phyloP scores from a whole-genome alignment of 2,888 invertebrate genomes.

The Polia nebulosa region DNA sequence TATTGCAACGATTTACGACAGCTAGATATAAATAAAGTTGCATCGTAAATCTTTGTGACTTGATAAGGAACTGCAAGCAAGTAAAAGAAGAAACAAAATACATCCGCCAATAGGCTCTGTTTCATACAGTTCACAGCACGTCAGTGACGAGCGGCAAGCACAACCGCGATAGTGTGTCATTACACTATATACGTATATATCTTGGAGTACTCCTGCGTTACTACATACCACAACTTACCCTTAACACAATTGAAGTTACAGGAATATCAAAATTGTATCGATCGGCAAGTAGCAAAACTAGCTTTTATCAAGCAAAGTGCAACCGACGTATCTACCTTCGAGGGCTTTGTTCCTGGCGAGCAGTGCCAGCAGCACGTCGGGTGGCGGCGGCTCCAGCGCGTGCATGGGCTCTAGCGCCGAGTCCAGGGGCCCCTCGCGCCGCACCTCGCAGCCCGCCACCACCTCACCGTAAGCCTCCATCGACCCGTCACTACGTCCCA shows the following conservation, averaged over 20 bases:
- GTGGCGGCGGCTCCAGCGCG: constrained; percentile 92
- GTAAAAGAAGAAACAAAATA: constrained; percentile 1
- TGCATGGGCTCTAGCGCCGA: constrained; percentile 82
- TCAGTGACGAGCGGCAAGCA: neutral
- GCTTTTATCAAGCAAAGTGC: neutral
- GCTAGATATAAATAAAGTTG: neutral
- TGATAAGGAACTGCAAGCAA: neutral
- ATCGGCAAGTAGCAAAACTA: constrained; percentile 60
- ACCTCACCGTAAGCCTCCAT: constrained; percentile 82
- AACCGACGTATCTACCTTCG: constrained; percentile 93
- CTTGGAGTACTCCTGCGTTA: neutral
- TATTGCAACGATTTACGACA: neutral
- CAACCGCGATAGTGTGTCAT: neutral
- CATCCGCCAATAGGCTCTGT: neutral
- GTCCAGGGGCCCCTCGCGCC: constrained; percentile 79
- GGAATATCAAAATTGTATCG: neutral
- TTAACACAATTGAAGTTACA: neutral
- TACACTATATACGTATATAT: no score
- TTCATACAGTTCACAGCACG: neutral
- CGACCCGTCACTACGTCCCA: constrained; percentile 75
- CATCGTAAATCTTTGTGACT: constrained; percentile 2
- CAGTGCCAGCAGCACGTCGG: constrained; percentile 96
- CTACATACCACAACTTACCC: neutral
- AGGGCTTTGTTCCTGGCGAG: constrained; percentile 96
- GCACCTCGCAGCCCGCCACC: constrained; percentile 77